A percentile compares a stretch with the other conserved stretches of the same genome.
Conservation (phyloP, 2,888 invertebrate genomes). For the Trichogramma dendrolimi region DNA sequence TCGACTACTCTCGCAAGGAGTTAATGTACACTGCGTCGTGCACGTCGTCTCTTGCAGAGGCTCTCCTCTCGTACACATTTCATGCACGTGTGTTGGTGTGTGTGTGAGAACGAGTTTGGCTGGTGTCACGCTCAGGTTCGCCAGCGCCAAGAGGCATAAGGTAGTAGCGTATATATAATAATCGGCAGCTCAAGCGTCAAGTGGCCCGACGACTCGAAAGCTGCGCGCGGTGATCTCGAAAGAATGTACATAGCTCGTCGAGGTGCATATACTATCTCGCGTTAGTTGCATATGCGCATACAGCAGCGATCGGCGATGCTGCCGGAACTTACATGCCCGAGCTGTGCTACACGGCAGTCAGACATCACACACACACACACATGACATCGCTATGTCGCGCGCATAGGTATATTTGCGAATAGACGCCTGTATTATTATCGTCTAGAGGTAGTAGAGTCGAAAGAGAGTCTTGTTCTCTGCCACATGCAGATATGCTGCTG, state of each 20-base stretch:
- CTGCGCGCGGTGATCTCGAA: background rate
- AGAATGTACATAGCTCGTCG: background rate
- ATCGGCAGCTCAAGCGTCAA: background rate
- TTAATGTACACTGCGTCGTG: too few relatives aligned
- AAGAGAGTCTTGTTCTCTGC: too few relatives aligned
- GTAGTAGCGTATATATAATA: background rate
- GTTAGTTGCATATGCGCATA: background rate
- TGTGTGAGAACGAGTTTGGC: constrained; percentile 45
- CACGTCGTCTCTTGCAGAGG: too few relatives aligned
- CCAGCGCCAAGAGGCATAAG: constrained; percentile 17
- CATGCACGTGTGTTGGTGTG: constrained; percentile 3
- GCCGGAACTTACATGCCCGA: too few relatives aligned
- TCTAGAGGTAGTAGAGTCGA: too few relatives aligned
- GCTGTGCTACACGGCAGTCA: too few relatives aligned
- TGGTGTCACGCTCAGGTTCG: constrained; percentile 33
- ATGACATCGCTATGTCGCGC: too few relatives aligned
- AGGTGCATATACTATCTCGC: background rate
- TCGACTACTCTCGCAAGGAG: background rate
- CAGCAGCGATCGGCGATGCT: too few relatives aligned
- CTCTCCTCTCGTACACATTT: constrained; percentile 15
- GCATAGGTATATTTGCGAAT: too few relatives aligned
- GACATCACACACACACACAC: too few relatives aligned
- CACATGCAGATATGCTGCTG: too few relatives aligned
- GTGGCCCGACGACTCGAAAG: constrained; percentile 1
- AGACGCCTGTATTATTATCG: too few relatives aligned